Conservation (phyloP, 2,113 vertebrate species). For the Hucho hucho region DNA sequence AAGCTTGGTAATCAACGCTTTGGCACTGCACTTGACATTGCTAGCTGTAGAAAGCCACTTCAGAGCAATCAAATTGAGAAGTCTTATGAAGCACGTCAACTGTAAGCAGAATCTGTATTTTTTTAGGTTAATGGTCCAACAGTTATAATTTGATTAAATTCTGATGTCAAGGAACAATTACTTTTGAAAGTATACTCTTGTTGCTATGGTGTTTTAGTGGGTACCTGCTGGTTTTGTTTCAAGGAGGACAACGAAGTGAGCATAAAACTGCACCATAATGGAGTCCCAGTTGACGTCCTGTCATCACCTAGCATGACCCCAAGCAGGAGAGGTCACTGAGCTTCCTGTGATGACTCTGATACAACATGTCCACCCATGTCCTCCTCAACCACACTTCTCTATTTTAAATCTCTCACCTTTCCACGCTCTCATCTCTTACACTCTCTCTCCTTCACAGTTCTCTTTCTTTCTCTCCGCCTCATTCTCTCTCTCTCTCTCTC, state of each 20-base stretch:
- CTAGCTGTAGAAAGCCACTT: background rate
- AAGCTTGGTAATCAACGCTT: slow-evolving; percentile 2
- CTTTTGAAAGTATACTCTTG: background rate
- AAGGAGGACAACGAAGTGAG: background rate
- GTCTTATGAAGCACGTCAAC: background rate
- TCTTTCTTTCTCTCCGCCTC: background rate
- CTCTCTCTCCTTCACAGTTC: too few relatives aligned
- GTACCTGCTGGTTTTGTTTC: background rate
- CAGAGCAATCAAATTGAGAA: background rate
- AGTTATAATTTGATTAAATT: background rate
- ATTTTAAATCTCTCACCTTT: background rate
- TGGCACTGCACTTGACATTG: background rate
- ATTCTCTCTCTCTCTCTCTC: slow-evolving; percentile 5
- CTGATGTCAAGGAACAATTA: background rate
- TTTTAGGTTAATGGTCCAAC: background rate
- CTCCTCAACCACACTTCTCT: background rate
- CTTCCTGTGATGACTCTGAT: background rate
- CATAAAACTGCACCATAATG: background rate
- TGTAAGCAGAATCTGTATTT: background rate
- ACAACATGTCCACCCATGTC: background rate
- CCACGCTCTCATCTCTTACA: background rate
- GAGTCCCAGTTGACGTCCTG: background rate
- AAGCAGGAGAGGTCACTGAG: background rate
- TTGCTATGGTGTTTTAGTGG: background rate
- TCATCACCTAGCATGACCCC: slow-evolving; percentile 1